Evolutionary conservation across 2,888 invertebrate species (phyloP).

Genomic region (Platycheirus rosarum): DNA sequence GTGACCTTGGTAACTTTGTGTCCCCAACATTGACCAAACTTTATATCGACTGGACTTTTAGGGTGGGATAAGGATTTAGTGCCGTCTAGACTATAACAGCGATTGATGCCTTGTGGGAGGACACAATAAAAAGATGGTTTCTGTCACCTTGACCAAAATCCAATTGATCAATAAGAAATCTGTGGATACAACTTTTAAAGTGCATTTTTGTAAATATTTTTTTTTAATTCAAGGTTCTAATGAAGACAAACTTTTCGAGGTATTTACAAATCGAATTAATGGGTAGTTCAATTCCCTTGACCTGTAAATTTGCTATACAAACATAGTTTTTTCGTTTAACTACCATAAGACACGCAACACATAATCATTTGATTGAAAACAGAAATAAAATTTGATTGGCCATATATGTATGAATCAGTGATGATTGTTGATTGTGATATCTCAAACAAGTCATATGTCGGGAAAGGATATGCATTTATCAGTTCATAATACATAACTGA

Average conservation of each 20-base stretch:
- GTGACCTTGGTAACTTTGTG: conserved; percentile 66
- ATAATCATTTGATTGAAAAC: background rate
- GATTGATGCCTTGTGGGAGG: background rate
- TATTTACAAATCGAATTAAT: background rate
- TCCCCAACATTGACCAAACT: conserved; percentile 51
- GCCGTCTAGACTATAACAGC: conserved; percentile 40
- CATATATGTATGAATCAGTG: background rate
- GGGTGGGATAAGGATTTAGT: background rate
- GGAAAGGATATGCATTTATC: background rate
- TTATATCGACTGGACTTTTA: conserved; percentile 9
- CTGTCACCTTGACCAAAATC: conserved; percentile 5
- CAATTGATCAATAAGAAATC: background rate
- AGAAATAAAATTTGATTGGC: background rate
- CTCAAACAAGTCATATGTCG: background rate
- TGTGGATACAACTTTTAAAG: background rate
- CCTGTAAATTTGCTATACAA: background rate
- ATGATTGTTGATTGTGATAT: background rate
- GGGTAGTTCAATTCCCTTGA: background rate
- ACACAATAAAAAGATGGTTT: conserved; percentile 1
- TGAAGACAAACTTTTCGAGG: background rate
- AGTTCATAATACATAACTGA: no score
- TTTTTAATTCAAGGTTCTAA: background rate
- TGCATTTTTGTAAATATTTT: background rate
- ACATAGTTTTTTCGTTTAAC: background rate
- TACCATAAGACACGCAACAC: background rate